Conservation (phyloP, 2,113 vertebrate genomes). For the Anhinga anhinga region DNA sequence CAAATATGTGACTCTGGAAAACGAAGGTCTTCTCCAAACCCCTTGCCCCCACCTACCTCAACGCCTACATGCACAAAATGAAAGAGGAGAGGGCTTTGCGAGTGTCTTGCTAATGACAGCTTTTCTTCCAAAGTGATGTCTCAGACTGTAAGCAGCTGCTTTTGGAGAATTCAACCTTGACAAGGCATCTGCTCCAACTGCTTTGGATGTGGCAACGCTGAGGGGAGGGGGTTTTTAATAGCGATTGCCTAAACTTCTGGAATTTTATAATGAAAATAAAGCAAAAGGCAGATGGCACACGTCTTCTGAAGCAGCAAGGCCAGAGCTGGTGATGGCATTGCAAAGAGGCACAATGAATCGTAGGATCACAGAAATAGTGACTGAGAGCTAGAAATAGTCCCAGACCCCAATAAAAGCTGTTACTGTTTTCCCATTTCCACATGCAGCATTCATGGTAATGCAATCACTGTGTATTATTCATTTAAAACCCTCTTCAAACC, state of each 20-base stretch:
- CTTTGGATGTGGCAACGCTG: neutral
- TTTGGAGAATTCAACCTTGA: slow-evolving; percentile 19
- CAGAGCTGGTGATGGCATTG: neutral
- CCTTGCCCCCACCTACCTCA: neutral
- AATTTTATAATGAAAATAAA: neutral
- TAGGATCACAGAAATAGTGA: neutral
- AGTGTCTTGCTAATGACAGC: neutral
- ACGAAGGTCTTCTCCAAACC: neutral
- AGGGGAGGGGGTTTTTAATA: neutral
- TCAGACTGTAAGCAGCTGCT: slow-evolving; percentile 18
- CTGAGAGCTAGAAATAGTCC: neutral
- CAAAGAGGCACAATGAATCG: neutral
- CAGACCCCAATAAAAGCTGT: neutral
- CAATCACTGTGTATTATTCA: fast-evolving
- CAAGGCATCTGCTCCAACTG: slow-evolving; percentile 19
- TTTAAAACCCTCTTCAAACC: neutral
- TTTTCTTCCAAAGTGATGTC: neutral
- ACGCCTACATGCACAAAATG: neutral
- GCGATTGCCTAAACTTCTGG: neutral
- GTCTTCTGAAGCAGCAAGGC: neutral
- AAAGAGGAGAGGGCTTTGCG: neutral
- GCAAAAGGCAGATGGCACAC: neutral
- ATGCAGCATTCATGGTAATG: neutral
- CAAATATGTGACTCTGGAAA: neutral
- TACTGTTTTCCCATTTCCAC: too few species aligned